A percentile compares a stretch with the other conserved stretches of the same genome.
Evolutionary conservation across 1,140 invertebrate species (phyloP).

Genomic region (Drosophila biarmipes): DNA sequence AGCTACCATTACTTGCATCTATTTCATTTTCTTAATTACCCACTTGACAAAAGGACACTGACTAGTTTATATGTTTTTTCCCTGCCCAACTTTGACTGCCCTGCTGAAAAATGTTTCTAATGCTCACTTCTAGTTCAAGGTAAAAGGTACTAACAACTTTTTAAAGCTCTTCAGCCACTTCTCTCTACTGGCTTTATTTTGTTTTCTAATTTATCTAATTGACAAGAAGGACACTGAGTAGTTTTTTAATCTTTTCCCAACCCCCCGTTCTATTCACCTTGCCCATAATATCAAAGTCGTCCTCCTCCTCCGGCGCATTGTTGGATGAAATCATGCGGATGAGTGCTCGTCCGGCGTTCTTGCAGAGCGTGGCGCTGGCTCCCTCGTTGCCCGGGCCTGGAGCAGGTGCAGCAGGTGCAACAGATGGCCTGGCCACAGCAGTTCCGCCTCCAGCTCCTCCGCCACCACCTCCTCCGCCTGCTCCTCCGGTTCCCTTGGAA

Average conservation of each 20-base stretch:
- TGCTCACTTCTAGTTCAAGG: no score
- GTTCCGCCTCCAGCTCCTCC: constrained; percentile 16
- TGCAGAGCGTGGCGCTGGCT: constrained; percentile 63
- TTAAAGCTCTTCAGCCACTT: not conserved
- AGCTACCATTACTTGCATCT: no score
- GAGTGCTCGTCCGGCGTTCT: constrained; percentile 71
- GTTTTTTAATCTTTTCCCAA: not conserved
- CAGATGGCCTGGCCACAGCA: constrained; percentile 7
- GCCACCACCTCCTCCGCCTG: constrained; percentile 15
- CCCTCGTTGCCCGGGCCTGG: constrained; percentile 51
- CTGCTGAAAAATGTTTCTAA: no score
- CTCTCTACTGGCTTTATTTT: not conserved
- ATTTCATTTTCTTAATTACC: no score
- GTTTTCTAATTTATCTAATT: not conserved
- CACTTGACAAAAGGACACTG: no score
- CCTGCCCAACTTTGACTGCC: no score
- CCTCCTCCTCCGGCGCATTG: constrained; percentile 61
- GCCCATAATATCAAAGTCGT: constrained; percentile 80
- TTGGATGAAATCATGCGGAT: constrained; percentile 78
- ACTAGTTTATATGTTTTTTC: no score
- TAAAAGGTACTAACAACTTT: no score
- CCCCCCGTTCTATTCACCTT: constrained; percentile 63
- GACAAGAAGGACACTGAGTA: not conserved
- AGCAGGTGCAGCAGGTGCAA: constrained; percentile 18
- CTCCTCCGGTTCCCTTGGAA: constrained; percentile 49